A percentile compares a stretch with the other conserved stretches of the same genome.
These are phyloP conservation scores for Lamellibrachia columna DNA, from an alignment of 2,888 invertebrate species.

Conservation along the genomic window DNA sequence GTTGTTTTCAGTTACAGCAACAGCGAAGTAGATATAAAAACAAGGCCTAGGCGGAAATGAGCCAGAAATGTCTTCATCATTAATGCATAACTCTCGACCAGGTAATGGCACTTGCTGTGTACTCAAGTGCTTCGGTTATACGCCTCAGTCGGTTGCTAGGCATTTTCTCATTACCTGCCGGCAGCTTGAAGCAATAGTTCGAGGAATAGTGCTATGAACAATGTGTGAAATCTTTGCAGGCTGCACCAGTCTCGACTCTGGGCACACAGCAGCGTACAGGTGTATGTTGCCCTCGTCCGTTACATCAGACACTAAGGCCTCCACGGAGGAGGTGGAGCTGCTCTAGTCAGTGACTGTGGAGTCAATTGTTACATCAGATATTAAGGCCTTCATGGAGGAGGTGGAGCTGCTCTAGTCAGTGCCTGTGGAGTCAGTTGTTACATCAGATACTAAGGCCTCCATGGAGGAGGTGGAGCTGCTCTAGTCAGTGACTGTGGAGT, in stretches of 20 bases:
- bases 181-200: neutral
- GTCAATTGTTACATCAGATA: neutral
- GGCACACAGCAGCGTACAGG: neutral
- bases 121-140: neutral
- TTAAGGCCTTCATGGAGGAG: neutral
- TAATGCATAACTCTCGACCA: conserved; percentile 9
- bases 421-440: neutral
- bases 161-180: conserved; percentile 7
- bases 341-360: neutral
- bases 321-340: neutral
- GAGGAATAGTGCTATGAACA: neutral
- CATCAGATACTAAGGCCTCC: neutral
- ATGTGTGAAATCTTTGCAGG: neutral
- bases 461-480: neutral
- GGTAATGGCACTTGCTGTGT: conserved; percentile 11
- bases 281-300: neutral
- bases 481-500: neutral
- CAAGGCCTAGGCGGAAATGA: neutral
- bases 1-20: neutral
- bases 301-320: neutral
- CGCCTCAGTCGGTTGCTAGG: neutral
- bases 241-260: neutral
- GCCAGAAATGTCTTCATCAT: neutral
- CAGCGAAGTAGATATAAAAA: neutral
- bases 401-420: neutral